Evolutionary conservation across 2,113 vertebrate genomes (phyloP), one percentile per base, ranked within the genome.

Genomic region (Pitta sordida): DNA sequence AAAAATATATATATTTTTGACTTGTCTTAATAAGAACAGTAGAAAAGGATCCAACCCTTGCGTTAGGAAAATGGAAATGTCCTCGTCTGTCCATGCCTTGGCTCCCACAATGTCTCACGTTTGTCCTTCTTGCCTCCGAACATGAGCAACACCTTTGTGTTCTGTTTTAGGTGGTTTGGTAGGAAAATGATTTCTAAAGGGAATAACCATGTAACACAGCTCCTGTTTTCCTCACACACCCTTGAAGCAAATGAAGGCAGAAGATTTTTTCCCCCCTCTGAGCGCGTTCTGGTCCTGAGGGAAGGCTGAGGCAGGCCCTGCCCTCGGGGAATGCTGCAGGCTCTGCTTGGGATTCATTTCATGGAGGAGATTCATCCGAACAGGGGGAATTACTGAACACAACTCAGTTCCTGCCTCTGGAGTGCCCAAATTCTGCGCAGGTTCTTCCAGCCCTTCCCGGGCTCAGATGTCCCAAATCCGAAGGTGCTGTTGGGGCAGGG

Each of bases 211-310:
- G 6, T 32, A 71, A 43, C 15, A 41, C 34, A 37, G 26, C 23
- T 43, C 34, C 29, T 55, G 32, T 43, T 70, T 58, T 75, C 59
- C 49, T 64, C 43, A n/a, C 6, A 16, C 36, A 14, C 6, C 49
- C 60, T 79, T 79, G n/a, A 60, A 76, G 76, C 26, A 56, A 59
- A 48, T 2, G 58, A 43, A 83, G 46, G 63, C 36, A 51, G 39
- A 64, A n/a, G 17, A 15, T 10, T 55, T 71, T 59, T 75, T 71
- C 6, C 11, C 11, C 53, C 37, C 39, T n/a, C n/a, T 53, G 19
- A 58, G 9, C 0, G 0, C 4, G 0, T 18, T 68, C 5, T 14
- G n/a, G 26, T 34, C 29, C 13, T 13, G 21, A 26, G 2, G 15
- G 48, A 51, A 76, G 30, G 18, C 27, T 10, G 23, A 56, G 26